These are phyloP conservation scores for Hylia prasina DNA, from an alignment of 2,113 vertebrate genomes.

Conservation along the genomic window DNA sequence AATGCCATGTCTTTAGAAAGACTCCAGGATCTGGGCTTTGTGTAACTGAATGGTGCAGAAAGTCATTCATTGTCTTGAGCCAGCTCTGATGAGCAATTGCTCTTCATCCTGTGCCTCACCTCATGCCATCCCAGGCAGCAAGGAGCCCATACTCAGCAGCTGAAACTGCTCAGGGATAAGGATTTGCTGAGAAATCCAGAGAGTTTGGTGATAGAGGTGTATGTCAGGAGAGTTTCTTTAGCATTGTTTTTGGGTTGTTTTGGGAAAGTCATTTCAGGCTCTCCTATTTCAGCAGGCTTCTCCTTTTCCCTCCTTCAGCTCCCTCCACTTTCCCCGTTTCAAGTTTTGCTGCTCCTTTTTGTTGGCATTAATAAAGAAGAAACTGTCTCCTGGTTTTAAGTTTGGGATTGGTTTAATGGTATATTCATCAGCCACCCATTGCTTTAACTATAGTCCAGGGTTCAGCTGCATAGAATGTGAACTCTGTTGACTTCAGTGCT, in stretches of 20 bases:
- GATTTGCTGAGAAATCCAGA: not conserved
- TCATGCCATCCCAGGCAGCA: not conserved
- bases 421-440: not conserved
- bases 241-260: not conserved
- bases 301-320: not conserved
- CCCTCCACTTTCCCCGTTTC: not conserved
- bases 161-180: not conserved
- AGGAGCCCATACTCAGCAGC: not conserved
- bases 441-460: not conserved
- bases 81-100: not conserved
- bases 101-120: not conserved
- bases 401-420: not conserved
- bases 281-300: not conserved
- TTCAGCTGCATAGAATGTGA: not conserved
- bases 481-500: not conserved
- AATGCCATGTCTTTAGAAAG: not conserved
- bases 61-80: not conserved
- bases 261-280: not conserved
- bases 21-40: not conserved
- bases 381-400: not conserved
- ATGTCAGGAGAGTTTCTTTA: not conserved
- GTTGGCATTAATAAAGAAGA: not conserved
- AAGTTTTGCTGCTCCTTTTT: not conserved
- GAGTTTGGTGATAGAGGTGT: not conserved
- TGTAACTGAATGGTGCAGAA: not conserved